Base-by-base conservation (phyloP, 2,888 invertebrate genomes). In the Stomorhina lunata region DNA sequence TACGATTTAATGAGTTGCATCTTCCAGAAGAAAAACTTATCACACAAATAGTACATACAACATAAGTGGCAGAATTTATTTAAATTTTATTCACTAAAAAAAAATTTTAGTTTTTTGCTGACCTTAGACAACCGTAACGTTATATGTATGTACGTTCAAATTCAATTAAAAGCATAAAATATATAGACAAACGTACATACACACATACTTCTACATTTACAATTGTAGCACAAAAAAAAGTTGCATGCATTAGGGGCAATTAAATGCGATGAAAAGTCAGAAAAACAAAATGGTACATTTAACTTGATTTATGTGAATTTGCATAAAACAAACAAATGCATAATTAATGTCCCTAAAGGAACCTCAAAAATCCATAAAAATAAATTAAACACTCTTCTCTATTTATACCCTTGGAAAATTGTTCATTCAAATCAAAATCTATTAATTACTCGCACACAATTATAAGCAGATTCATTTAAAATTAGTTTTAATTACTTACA, bases 261-360 rank as follows among this genome's bases (percentile, higher is more conserved):
- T 80, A 81, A 86, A 84, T 80, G 84, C 77, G 83, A 76, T 83
- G 81, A 84, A 80, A 81, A 48, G 61, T 66, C 61, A 50, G 40
- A 72, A 72, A n/a, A 81, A 81, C 84, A 77, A 79, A 76, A 85
- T 84, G 86, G 84, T 86, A 87, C 86, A 85, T 86, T 86, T 84
- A 81, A 86, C 88, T 86, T 89, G 88, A 88, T 88, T 89, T 89
- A 88, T 88, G 86, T 84, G 84, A 86, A 87, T 72, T 81, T 65
- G 66, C 68, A 72, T 72, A 72, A 68, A 72, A 61, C 66, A 88
- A 88, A 88, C 88, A 88, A 87, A 85, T 86, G 87, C 87, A 86
- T 86, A 87, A 88, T 84, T 84, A 86, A 79, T 79, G 69, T 37
- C 63, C 59, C 73, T 69, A 65, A 57, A 69, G 57, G 10, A 69